Evolutionary conservation across 2,797 vertebrate genomes (phyloP), one percentile per base, ranked within the genome.

Genomic region (Allobates femoralis): DNA sequence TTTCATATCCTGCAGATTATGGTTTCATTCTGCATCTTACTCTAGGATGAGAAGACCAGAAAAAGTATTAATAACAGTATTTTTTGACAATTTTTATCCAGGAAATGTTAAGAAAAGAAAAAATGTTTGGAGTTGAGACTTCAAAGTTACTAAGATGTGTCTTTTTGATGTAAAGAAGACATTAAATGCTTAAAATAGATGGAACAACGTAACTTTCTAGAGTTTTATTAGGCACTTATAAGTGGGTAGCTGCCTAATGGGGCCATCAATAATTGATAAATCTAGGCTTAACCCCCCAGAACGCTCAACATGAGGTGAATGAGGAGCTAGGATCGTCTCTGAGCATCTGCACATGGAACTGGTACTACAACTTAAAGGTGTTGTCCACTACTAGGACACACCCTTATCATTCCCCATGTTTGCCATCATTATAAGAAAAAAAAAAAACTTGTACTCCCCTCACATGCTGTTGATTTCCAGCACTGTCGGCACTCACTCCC

Each of bases 1-100:
- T 83, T 79, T 76, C 51, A 83, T 30, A 58, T 62, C 12, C 28
- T 55, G 30, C 58, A 79, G 56, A 84, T 87, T 71, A 80, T 4
- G 19, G 64, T 28, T 64, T 83, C 51, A 41, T 46, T 78, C 19
- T 55, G 58, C 60, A 46, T 78, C 19, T 86, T 69, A 30, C 56
- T 74, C 26, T 51, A 23, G 37, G 66, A 73, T 23, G 16, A 41
- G 30, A 60, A 74, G 26, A 46, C 32, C 46, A 53, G 26, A 75
- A 66, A 23, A 66, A 37, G 32, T 73, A 51, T 64, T 14, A 51
- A 34, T 34, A 37, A 41, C 10, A 53, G 3, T 76, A 50, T 53
- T 73, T 34, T 76, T 15, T 15, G 14, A n/a, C 50, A 56, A 66
- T n/a, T 50, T 75, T 62, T 56, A 74, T 51, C 18, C 32, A 83